These are phyloP conservation scores for Pterois miles DNA, from an alignment of 2,797 vertebrate genomes.

Conservation along the genomic window DNA sequence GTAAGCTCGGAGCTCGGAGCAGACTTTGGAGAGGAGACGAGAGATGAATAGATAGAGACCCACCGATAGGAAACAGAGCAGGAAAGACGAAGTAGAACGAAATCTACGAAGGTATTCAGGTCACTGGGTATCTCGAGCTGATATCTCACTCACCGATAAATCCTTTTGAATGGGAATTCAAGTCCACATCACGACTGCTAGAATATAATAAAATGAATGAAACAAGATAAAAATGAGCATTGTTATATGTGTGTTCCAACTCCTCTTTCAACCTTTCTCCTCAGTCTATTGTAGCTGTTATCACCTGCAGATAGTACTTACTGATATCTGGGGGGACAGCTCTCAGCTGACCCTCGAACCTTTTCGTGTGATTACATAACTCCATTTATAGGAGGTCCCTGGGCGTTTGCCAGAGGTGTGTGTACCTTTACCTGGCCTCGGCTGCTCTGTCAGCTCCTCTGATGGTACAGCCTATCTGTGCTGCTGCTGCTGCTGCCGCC, in stretches of 20 bases:
- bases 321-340: background rate
- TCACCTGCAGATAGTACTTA: constrained; percentile 25
- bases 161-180: background rate
- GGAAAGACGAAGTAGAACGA: background rate
- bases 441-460: constrained; percentile 40
- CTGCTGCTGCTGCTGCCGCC: constrained; percentile 16
- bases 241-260: background rate
- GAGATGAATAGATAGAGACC: background rate
- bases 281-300: constrained; percentile 4
- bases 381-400: background rate
- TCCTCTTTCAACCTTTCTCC: constrained; percentile 22
- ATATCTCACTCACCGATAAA: background rate
- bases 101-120: background rate
- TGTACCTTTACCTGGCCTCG: constrained; percentile 71
- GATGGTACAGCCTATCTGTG: constrained; percentile 46
- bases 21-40: background rate
- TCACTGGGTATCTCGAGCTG: background rate
- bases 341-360: constrained; percentile 42
- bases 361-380: constrained; percentile 18
- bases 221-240: background rate
- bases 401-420: constrained; percentile 19
- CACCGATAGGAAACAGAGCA: background rate
- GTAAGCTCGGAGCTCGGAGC: background rate
- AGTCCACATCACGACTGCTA: too few relatives aligned
- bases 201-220: background rate